Base-by-base conservation (phyloP, 2,113 vertebrate genomes). In the Fregata magnificens region DNA sequence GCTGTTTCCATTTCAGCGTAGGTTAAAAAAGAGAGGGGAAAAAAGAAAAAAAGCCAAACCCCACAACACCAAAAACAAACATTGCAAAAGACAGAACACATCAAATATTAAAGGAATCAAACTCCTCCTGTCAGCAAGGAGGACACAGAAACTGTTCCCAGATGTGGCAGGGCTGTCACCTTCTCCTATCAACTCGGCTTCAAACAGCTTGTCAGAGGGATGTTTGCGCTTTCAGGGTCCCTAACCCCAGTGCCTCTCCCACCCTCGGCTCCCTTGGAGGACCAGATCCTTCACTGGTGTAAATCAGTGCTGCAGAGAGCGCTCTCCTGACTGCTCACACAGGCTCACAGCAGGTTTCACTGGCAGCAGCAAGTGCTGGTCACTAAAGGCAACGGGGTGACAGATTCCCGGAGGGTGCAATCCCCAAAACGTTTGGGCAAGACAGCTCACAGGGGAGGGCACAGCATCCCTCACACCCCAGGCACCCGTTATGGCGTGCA, bases 101-200 rank as follows among this genome's bases (percentile, higher is more conserved):
- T 95, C 95, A 97, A 91, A 97, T 89, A 97, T 91, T 96, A 96
- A 97, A 97, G 94, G 77, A 92, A 80, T 72, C 84, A 92, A 92
- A 95, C 56, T 95, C 78, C 72, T 80, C 88, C 88, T 81, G 86
- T 95, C 95, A 97, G 84, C 66, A 19, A 82, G 81, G 24, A 88
- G 95, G 92, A 82, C 94, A 76, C 6, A 28, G 70, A 59, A 90
- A 73, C 77, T 32, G 76, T 44, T 89, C 74, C 93, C 83, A 50
- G 74, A 89, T 83, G 86, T 49, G 73, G 77, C 89, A 62, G 65
- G 56, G 56, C 90, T 89, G 84, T 88, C 73, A 72, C 86, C 71
- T 77, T 42, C 90, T 96, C 90, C 97, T 89, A 95, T 87, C 88
- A 93, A 26, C 65, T 31, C 22, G 0, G 71, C 86, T 95, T 96